phyloP scores from a whole-genome alignment of 2,113 vertebrate species.

The Melierax canorus region DNA sequence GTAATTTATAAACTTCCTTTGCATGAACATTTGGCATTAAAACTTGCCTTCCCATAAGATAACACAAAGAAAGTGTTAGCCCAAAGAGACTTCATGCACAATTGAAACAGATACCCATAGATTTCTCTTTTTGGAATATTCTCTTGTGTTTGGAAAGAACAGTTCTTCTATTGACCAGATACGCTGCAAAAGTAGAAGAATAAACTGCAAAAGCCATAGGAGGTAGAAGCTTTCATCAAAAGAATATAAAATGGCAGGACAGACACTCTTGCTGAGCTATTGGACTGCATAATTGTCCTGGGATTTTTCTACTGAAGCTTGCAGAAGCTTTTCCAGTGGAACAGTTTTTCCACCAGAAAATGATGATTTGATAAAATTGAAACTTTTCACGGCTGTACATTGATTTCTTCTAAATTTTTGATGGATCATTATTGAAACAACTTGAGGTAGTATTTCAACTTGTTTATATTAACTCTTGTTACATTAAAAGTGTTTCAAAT shows the following conservation, averaged over 20 bases:
- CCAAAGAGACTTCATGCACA: neutral
- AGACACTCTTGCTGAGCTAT: conserved; percentile 19
- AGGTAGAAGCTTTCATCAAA: conserved; percentile 50
- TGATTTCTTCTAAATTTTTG: conserved; percentile 13
- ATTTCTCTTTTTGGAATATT: neutral
- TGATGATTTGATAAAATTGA: conserved; percentile 38
- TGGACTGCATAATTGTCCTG: conserved; percentile 31
- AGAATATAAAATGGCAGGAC: conserved; percentile 42
- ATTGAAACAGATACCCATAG: neutral
- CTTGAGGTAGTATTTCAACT: neutral
- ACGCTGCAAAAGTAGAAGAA: neutral
- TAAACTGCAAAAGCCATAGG: conserved; percentile 5
- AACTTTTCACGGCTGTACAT: conserved; percentile 14
- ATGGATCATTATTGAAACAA: conserved; percentile 14
- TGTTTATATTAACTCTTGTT: neutral
- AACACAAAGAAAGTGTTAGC: neutral
- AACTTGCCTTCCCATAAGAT: neutral
- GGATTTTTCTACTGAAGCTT: conserved; percentile 20
- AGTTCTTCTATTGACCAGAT: conserved; percentile 12
- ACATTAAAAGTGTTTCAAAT: neutral
- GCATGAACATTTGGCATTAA: neutral
- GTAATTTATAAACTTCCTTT: neutral
- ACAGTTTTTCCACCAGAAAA: conserved; percentile 32
- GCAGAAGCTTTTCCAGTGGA: conserved; percentile 28
- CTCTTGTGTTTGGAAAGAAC: conserved; percentile 8